Evolutionary conservation across 2,797 vertebrate species (phyloP).

Genomic region (Borostomias antarcticus): DNA sequence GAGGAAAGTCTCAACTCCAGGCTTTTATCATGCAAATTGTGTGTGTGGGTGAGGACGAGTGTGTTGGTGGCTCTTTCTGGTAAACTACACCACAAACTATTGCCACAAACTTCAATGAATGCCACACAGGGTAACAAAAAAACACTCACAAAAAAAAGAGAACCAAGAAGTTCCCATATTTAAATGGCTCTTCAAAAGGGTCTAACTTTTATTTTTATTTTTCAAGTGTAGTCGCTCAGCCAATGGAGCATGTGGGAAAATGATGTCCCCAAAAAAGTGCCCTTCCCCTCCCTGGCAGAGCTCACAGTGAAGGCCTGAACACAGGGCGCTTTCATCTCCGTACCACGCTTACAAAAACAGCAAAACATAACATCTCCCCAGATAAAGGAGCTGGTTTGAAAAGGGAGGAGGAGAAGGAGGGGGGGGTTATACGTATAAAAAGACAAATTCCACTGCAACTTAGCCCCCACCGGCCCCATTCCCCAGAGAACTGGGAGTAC

Average conservation of each 20-base stretch:
- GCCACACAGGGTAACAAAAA: constrained; percentile 59
- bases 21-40: constrained; percentile 65
- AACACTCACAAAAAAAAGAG: constrained; percentile 44
- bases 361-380: constrained; percentile 76
- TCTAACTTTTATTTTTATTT: constrained; percentile 69
- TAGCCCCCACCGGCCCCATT: constrained; percentile 63
- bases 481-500: constrained; percentile 82
- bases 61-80: constrained; percentile 42
- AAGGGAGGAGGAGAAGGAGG: constrained; percentile 50
- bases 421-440: constrained; percentile 62
- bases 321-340: constrained; percentile 77
- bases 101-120: constrained; percentile 47
- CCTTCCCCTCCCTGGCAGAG: constrained; percentile 66
- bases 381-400: constrained; percentile 71
- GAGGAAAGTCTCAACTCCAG: constrained; percentile 45
- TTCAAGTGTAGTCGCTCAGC: constrained; percentile 67
- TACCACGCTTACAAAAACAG: constrained; percentile 76
- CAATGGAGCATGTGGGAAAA: constrained; percentile 84
- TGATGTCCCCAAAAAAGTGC: constrained; percentile 71
- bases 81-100: constrained; percentile 53
- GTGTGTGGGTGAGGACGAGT: constrained; percentile 40
- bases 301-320: constrained; percentile 60
- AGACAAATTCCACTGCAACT: constrained; percentile 78
- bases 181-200: constrained; percentile 52
- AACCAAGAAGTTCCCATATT: constrained; percentile 68